Conservation (phyloP, 2,113 vertebrate species). For the Lepisosteus osseus region DNA sequence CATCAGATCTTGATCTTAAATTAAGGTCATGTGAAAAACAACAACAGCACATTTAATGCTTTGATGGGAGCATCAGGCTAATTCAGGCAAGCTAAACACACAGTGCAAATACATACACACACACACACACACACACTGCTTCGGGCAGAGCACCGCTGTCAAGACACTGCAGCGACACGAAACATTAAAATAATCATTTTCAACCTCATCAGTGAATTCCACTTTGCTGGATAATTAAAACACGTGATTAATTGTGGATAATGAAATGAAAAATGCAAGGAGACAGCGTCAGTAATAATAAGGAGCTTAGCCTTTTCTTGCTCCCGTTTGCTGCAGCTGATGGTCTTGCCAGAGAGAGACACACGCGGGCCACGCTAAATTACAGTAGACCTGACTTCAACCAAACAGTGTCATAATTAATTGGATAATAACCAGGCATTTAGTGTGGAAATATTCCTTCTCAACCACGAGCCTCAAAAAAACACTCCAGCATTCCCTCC, state of each 20-base stretch:
- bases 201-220: slow-evolving; percentile 55
- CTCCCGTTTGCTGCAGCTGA: slow-evolving; percentile 36
- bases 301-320: slow-evolving; percentile 40
- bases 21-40: slow-evolving; percentile 58
- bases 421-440: slow-evolving; percentile 61
- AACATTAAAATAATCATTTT: slow-evolving; percentile 68
- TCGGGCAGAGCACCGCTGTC: slow-evolving; percentile 55
- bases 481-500: slow-evolving; percentile 4
- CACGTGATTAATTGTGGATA: slow-evolving; percentile 62
- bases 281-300: slow-evolving; percentile 52
- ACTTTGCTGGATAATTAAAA: slow-evolving; percentile 60
- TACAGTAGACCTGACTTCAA: slow-evolving; percentile 29
- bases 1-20: slow-evolving; percentile 23
- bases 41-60: slow-evolving; percentile 63
- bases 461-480: slow-evolving; percentile 27
- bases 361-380: slow-evolving; percentile 30
- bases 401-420: slow-evolving; percentile 56
- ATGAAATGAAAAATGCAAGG: slow-evolving; percentile 54
- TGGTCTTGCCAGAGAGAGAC: slow-evolving; percentile 24
- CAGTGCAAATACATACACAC: slow-evolving; percentile 9
- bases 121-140: slow-evolving; percentile 49
- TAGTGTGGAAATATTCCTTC: slow-evolving; percentile 50
- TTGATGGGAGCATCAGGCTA: slow-evolving; percentile 62
- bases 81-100: slow-evolving; percentile 55
- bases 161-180: slow-evolving; percentile 44